phyloP scores from a whole-genome alignment of 1,140 invertebrate genomes.

The Dreissena rostriformis region DNA sequence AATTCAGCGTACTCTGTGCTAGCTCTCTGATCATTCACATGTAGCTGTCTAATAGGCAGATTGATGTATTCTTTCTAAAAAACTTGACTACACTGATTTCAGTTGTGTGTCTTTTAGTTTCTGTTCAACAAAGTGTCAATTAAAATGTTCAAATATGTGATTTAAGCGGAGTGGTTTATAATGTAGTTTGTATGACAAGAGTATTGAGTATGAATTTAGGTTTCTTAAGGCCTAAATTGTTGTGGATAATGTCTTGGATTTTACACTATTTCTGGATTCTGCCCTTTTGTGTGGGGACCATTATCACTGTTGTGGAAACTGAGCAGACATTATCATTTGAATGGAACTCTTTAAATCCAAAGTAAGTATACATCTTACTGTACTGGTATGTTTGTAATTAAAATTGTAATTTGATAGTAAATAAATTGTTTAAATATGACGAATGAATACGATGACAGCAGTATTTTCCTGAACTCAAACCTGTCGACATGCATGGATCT shows the following conservation, averaged over 20 bases:
- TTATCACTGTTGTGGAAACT: slow-evolving; percentile 41
- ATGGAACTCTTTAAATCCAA: slow-evolving; percentile 47
- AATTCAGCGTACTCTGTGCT: slow-evolving; percentile 20
- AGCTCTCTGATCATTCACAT: slow-evolving; percentile 46
- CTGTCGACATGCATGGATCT: too few relatives aligned
- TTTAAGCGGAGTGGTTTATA: neutral
- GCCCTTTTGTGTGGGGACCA: slow-evolving; percentile 53
- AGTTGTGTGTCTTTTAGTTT: neutral
- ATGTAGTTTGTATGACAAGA: neutral
- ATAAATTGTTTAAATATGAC: too few relatives aligned
- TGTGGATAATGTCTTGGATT: slow-evolving; percentile 37
- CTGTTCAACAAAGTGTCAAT: neutral
- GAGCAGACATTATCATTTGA: slow-evolving; percentile 17
- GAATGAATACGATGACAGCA: too few relatives aligned
- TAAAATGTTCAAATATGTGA: slow-evolving; percentile 20
- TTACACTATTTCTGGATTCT: slow-evolving; percentile 45
- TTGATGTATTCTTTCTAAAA: neutral
- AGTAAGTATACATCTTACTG: slow-evolving; percentile 23
- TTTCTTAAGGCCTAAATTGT: slow-evolving; percentile 48
- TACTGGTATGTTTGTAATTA: too few relatives aligned
- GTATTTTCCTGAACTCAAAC: too few relatives aligned
- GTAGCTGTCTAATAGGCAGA: neutral
- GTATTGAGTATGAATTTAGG: slow-evolving; percentile 33
- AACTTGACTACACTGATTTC: neutral
- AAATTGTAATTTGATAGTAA: too few relatives aligned